phyloP scores from a whole-genome alignment of 1,140 invertebrate species.

The Maniola jurtina region DNA sequence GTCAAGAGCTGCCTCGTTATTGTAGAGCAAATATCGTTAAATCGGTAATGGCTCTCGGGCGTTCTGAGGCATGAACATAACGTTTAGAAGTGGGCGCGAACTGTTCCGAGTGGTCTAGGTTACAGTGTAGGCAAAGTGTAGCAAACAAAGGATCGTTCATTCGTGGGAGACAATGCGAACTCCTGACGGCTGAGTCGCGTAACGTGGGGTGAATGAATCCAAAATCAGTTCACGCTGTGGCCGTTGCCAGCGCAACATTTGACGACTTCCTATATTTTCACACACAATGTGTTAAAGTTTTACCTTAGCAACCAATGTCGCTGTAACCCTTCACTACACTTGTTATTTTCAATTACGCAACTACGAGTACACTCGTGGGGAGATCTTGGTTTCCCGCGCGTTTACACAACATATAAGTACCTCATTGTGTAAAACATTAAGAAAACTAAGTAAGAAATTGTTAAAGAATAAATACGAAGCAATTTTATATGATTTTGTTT shows the following conservation, averaged over 20 bases:
- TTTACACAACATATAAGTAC: too few relatives aligned
- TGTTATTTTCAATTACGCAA: too few relatives aligned
- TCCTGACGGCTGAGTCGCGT: constrained; percentile 50
- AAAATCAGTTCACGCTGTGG: constrained; percentile 48
- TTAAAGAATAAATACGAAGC: too few relatives aligned
- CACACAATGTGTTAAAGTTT: constrained; percentile 7
- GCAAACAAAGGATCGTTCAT: constrained; percentile 68
- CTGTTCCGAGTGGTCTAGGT: constrained; percentile 51
- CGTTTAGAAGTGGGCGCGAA: constrained; percentile 54
- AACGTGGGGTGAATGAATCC: constrained; percentile 64
- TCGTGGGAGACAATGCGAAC: constrained; percentile 60
- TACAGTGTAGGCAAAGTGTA: constrained; percentile 63
- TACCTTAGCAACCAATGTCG: not conserved
- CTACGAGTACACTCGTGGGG: too few relatives aligned
- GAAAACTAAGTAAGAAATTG: too few relatives aligned
- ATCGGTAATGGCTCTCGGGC: constrained; percentile 45
- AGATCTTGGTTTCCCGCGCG: too few relatives aligned
- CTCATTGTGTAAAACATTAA: too few relatives aligned
- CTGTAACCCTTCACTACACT: not conserved
- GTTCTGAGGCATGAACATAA: constrained; percentile 47
- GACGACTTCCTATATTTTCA: constrained; percentile 21
- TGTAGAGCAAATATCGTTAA: constrained; percentile 60
- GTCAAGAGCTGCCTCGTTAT: constrained; percentile 47
- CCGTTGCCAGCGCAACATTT: constrained; percentile 25
- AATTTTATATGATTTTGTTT: not conserved